Percentiles rank a stretch among this genome's conserved stretches.
Evolutionary conservation across 1,140 invertebrate species (phyloP).

Genomic region (Nomia melanderi): DNA sequence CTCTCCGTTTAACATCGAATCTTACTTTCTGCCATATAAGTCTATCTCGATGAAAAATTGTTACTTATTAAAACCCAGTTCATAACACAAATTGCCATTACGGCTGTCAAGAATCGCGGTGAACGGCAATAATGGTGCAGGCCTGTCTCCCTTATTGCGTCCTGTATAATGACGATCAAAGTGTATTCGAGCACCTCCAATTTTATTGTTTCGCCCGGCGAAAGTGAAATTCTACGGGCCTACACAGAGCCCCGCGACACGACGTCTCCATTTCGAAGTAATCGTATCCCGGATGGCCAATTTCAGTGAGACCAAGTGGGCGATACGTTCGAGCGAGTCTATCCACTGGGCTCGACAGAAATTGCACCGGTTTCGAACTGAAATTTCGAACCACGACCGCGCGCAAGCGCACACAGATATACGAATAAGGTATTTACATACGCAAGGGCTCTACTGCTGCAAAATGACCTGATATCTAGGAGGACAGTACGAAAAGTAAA

Average conservation of each 20-base stretch:
- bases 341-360: background rate
- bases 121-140: background rate
- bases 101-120: background rate
- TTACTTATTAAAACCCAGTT: too few relatives aligned
- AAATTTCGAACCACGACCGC: background rate
- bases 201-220: constrained; percentile 54
- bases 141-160: background rate
- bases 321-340: constrained; percentile 7
- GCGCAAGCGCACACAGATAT: too few relatives aligned
- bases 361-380: background rate
- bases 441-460: too few relatives aligned
- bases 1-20: too few relatives aligned
- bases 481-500: too few relatives aligned
- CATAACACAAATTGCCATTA: background rate
- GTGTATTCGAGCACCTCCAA: constrained; percentile 34
- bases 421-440: too few relatives aligned
- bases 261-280: constrained; percentile 45
- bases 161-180: constrained; percentile 4
- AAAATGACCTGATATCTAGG: too few relatives aligned
- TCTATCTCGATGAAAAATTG: too few relatives aligned
- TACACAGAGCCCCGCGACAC: constrained; percentile 23
- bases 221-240: constrained; percentile 47
- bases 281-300: constrained; percentile 44
- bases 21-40: too few relatives aligned
- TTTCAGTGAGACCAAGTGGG: constrained; percentile 25